Evolutionary conservation across 2,888 invertebrate genomes (phyloP), one percentile per base, ranked within the genome.

Genomic region (Meloe dianella): DNA sequence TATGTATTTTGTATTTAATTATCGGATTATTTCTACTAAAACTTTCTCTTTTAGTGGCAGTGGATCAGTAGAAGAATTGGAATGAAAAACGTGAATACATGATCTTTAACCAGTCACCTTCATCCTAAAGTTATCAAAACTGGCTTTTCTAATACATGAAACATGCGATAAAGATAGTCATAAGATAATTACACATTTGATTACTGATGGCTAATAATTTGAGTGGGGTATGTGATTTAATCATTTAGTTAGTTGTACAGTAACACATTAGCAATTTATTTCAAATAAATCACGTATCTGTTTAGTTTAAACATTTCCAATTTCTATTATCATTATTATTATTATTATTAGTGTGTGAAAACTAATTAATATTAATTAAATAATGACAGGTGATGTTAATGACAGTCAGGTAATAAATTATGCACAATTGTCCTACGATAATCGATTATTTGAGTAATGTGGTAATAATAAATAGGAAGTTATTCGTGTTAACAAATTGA

Each of bases 181-280:
- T 27, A 4, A 27, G 27, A 27, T 27, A 27, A 27, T n/a, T 35
- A 35, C 12, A 35, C 12, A 35, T 10, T 10, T 8, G 12, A 35
- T 35, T 35, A 14, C 35, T 10, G 12, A 70, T 71, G 71, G 63
- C 62, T 30, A 70, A 67, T 61, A 57, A 66, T 58, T 62, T 64
- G 59, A 73, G 73, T 70, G 73, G 71, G 73, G 73, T 73, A 70
- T 67, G 73, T 68, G 14, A 63, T 38, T 20, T 61, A 58, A 57
- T 51, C 27, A 12, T n/a, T n/a, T n/a, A n/a, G n/a, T 3, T 29
- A 10, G 8, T 30, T 61, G 24, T 35, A 54, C 59, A n/a, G 3
- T 27, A 63, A 24, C 56, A 56, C n/a, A n/a, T n/a, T n/a, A n/a
- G 10, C 17, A 27, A 63, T 24, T 58, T 63, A 56, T 29, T n/a